phyloP scores from a whole-genome alignment of 2,113 vertebrate species.

The Arvicanthis niloticus region DNA sequence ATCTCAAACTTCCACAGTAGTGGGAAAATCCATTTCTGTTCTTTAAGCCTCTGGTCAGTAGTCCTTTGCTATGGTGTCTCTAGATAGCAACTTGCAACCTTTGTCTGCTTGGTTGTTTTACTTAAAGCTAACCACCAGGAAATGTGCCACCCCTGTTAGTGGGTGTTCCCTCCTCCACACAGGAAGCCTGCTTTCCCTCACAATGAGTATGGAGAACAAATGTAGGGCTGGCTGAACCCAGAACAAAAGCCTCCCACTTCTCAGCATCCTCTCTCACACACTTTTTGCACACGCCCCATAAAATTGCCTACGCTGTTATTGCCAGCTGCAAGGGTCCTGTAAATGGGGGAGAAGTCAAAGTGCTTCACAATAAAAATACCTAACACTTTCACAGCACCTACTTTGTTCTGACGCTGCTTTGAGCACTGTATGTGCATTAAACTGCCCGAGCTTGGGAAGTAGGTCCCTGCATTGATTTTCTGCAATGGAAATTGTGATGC shows the following conservation, averaged over 20 bases:
- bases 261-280: not conserved
- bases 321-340: not conserved
- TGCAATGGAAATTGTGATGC: not conserved
- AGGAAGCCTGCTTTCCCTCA: not conserved
- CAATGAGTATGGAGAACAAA: slow-evolving; percentile 13
- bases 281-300: not conserved
- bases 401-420: slow-evolving; percentile 15
- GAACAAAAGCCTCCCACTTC: slow-evolving; percentile 2
- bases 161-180: not conserved
- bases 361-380: slow-evolving; percentile 18
- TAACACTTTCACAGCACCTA: slow-evolving; percentile 11
- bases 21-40: not conserved
- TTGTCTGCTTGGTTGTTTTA: not conserved
- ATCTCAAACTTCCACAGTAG: not conserved
- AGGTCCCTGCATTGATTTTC: slow-evolving; percentile 1
- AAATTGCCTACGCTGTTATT: slow-evolving; percentile 15
- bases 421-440: not conserved
- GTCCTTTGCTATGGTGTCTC: not conserved
- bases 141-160: not conserved
- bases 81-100: not conserved
- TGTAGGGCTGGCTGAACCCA: not conserved
- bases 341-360: slow-evolving; percentile 2
- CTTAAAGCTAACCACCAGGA: not conserved
- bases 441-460: not conserved
- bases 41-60: not conserved